Percentiles rank a stretch among this genome's conserved stretches.
Evolutionary conservation across 2,113 vertebrate genomes (phyloP).

Genomic region (Riparia riparia): DNA sequence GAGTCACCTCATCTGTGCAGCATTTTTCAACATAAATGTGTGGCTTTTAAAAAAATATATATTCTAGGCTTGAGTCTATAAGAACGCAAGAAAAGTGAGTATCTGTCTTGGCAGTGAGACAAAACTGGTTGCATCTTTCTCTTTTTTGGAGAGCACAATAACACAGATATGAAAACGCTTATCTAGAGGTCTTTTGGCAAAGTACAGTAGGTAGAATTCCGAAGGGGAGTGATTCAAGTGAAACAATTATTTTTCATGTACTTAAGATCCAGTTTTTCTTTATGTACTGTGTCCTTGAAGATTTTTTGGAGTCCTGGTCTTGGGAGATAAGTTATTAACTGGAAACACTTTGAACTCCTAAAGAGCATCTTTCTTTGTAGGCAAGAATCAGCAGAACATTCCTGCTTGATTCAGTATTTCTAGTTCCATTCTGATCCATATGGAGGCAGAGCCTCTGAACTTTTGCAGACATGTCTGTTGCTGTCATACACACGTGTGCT

Average conservation of each 20-base stretch:
- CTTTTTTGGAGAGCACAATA: background rate
- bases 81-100: background rate
- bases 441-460: background rate
- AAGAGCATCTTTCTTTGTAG: background rate
- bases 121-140: background rate
- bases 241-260: background rate
- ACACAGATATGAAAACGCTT: background rate
- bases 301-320: background rate
- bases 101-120: background rate
- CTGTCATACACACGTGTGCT: fast-evolving
- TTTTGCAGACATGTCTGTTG: fast-evolving
- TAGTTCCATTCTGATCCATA: background rate
- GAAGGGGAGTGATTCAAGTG: background rate
- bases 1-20: background rate
- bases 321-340: background rate
- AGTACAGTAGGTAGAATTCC: background rate
- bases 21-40: background rate
- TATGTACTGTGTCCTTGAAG: background rate
- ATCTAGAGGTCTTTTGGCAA: background rate
- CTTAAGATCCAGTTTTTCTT: background rate
- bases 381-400: background rate
- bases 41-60: fast-evolving
- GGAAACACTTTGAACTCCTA: background rate
- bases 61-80: background rate
- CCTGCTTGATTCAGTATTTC: background rate